phyloP scores from a whole-genome alignment of 1,140 invertebrate genomes.

The Orchestia grillus region DNA sequence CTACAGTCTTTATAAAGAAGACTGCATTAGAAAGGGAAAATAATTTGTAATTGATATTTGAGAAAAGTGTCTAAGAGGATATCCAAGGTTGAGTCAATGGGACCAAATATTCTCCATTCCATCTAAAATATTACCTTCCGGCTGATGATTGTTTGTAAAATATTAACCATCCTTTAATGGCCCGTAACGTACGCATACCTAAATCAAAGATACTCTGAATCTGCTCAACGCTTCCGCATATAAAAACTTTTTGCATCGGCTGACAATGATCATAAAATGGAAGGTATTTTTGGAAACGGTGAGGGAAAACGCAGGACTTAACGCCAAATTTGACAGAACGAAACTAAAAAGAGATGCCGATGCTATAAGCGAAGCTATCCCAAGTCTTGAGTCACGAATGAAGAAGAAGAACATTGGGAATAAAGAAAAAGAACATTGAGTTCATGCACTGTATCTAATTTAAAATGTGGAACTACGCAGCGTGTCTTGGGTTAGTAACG shows the following conservation, averaged over 20 bases:
- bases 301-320: background rate
- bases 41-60: too few species aligned
- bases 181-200: too few species aligned
- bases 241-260: background rate
- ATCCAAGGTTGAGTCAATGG: too few species aligned
- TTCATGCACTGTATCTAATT: background rate
- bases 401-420: background rate
- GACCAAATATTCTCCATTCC: too few species aligned
- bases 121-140: too few species aligned
- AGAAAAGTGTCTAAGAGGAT: too few species aligned
- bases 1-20: too few species aligned
- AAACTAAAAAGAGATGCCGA: background rate
- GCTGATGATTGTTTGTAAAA: too few species aligned
- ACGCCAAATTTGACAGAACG: background rate
- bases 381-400: background rate
- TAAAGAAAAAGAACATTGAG: background rate
- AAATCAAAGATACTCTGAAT: too few species aligned
- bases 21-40: too few species aligned
- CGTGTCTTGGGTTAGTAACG: background rate
- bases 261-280: background rate
- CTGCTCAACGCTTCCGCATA: background rate
- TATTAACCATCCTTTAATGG: too few species aligned
- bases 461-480: background rate
- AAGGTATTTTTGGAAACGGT: background rate
- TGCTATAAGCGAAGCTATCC: background rate